Evolutionary conservation across 2,797 vertebrate genomes (phyloP), one percentile per base, ranked within the genome.

Genomic region (Pseudochaenichthys georgianus): DNA sequence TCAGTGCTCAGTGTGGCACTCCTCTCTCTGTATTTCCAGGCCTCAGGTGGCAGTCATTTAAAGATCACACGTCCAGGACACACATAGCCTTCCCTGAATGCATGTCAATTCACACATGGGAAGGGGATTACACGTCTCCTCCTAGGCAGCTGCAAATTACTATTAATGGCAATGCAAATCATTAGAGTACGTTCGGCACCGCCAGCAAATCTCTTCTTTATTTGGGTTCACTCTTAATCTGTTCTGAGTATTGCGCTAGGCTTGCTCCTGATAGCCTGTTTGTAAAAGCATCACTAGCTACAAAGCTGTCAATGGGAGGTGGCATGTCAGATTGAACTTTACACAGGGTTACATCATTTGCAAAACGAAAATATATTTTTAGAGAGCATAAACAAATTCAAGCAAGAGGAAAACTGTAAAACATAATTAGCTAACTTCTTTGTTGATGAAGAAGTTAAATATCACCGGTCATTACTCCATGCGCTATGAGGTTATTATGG

Each of bases 21-120:
- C 84, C 83, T 77, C 80, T 77, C 81, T 85, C 86, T 72, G 78
- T 77, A 70, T 81, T 87, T 85, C 88, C 82, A 91, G 91, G 91
- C 94, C 94, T 95, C 93, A 93, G 94, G 94, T 95, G 94, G 92
- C 93, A 93, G 90, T 94, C 94, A 95, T 94, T 95, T 95, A 94
- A 94, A 95, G 93, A 95, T 95, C 94, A 93, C 94, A 95, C 92
- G 71, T 94, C 89, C 91, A 90, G 92, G 91, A 89, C 91, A 85
- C 90, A 84, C 85, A 74, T 80, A 77, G 70, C 76, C 81, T 80
- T 86, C 92, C 91, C 87, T 87, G 87, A 92, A 93, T 87, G 84
- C 89, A 84, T 93, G 94, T 93, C 94, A 93, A 89, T 95, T 95
- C 89, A 94, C 92, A 94, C 90, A 92, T 93, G 92, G 89, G 89